Evolutionary conservation across 2,113 vertebrate genomes (phyloP).

Genomic region (Scomber scombrus): DNA sequence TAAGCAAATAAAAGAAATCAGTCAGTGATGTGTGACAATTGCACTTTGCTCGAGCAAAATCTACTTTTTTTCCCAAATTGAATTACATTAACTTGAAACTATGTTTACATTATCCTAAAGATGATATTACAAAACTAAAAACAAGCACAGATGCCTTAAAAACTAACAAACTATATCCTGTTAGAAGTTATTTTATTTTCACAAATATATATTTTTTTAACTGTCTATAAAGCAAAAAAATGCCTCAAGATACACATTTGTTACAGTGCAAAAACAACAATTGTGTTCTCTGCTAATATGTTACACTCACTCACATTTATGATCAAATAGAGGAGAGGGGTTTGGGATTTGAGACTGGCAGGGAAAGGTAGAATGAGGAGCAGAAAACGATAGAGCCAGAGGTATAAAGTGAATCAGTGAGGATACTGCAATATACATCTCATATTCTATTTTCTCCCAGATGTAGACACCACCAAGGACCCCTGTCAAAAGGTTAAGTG

Average conservation of each 20-base stretch:
- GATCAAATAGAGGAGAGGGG: constrained; percentile 13
- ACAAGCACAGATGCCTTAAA: background rate
- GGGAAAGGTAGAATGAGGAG: background rate
- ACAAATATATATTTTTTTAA: background rate
- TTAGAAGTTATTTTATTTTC: background rate
- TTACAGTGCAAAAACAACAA: constrained; percentile 15
- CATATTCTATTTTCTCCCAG: constrained; percentile 75
- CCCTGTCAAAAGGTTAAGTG: constrained; percentile 99
- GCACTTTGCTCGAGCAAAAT: background rate
- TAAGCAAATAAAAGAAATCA: constrained; percentile 21
- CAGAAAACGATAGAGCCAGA: background rate
- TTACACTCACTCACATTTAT: constrained; percentile 23
- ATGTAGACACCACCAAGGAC: constrained; percentile 97
- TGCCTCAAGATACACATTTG: constrained; percentile 1
- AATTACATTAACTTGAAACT: background rate
- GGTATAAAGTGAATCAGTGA: constrained; percentile 14
- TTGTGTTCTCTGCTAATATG: constrained; percentile 7
- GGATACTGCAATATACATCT: constrained; percentile 9
- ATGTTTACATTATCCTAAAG: background rate
- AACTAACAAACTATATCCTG: background rate
- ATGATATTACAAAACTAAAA: background rate
- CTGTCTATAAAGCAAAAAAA: constrained; percentile 3
- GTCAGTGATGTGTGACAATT: background rate
- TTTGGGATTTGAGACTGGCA: constrained; percentile 28
- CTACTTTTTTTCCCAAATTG: background rate